These are phyloP conservation scores for Bergia sp. DNA, from an alignment of 92 coral and sea anemone genomes.

Conservation along the genomic window DNA sequence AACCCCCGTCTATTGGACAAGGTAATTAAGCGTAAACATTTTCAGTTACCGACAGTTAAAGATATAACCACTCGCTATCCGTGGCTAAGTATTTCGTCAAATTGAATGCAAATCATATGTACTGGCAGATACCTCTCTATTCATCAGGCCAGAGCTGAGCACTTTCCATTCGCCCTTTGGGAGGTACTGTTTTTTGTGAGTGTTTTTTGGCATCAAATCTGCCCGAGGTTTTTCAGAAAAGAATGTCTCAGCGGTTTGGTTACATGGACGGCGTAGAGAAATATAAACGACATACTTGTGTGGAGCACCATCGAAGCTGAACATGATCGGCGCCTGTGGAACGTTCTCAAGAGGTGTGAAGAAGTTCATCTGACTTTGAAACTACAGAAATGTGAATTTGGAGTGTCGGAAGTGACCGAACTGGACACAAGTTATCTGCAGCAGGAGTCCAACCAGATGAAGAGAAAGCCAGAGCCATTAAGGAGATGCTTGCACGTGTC, in stretches of 20 bases:
- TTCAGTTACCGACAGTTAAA: too few relatives aligned
- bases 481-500: conserved; percentile 23
- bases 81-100: too few relatives aligned
- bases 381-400: neutral
- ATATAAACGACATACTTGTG: conserved; percentile 51
- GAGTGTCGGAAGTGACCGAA: conserved; percentile 5
- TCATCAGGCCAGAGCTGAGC: neutral
- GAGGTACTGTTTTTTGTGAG: neutral
- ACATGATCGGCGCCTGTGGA: conserved; percentile 40
- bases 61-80: too few relatives aligned
- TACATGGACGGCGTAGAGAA: conserved; percentile 45
- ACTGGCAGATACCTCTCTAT: conserved; percentile 35
- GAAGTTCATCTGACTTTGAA: conserved; percentile 31
- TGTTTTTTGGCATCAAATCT: conserved; percentile 21
- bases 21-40: too few relatives aligned
- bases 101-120: neutral
- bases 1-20: too few relatives aligned
- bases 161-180: conserved; percentile 19
- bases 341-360: conserved; percentile 21
- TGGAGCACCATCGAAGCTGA: conserved; percentile 39
- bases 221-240: conserved; percentile 49
- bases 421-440: conserved; percentile 20
- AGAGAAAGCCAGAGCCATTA: conserved; percentile 31
- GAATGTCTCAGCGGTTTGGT: conserved; percentile 47
- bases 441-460: conserved; percentile 21